Base-by-base conservation (phyloP, 2,888 invertebrate genomes). In the Melanotus villosus region DNA sequence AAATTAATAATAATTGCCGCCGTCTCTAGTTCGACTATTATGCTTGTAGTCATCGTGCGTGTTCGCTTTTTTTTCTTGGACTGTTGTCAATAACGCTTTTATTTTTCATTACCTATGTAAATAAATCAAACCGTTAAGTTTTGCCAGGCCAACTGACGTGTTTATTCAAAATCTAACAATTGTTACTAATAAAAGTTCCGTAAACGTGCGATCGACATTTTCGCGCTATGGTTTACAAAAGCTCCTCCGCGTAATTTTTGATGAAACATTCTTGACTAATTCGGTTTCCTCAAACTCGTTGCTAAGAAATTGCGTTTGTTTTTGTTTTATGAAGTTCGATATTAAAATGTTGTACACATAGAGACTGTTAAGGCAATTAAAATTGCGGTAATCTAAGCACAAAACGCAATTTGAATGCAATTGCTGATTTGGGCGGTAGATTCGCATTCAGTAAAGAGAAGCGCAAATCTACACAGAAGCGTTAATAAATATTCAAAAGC, bases 1-100 rank as follows among this genome's bases (percentile, higher is more conserved):
- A 68, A 45, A 68, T 68, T 62, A 68, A 32, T 26, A 32, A 36
- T 16, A 50, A 50, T 18, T 36, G 56, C 56, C 56, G 32, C 56
- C 9, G 16, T 10, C 16, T 9, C 26, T 26, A 32, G 50, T 50
- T 50, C 26, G 26, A 50, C 26, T 50, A 1, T 23, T 18, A 18
- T 6, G 16, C 16, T 38, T 14, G 14, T 9, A 16, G 41, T 16
- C 18, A 38, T 7, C 16, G 19, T 19, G 43, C 43, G 19, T 19
- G 10, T 43, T 18, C 43, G 16, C 2, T 50, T 50, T 50, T 50
- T 50, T n/a, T n/a, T n/a, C n/a, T n/a, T n/a, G 16, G 50, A 26
- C 7, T 9, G 6, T 26, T 50, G 50, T 32, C 50, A 50, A 50
- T 50, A 50, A 50, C 50, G 26, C 50, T 50, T 32, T 30, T 50